Base-by-base conservation (phyloP, 1,140 invertebrate species). In the Drosophila auraria region DNA sequence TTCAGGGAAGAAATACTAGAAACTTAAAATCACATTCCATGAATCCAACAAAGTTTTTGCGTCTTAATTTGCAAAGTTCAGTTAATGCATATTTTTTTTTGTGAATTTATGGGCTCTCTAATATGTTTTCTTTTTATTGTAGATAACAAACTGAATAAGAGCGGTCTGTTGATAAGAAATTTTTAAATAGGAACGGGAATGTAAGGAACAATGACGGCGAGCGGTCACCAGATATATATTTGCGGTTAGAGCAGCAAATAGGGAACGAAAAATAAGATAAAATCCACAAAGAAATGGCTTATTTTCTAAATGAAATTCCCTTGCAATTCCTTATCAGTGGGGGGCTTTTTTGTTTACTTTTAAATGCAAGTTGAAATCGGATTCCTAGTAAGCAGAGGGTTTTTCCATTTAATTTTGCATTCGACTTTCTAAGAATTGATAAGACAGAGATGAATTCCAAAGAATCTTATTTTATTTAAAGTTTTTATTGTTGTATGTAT, bases 281-380 rank as follows among this genome's bases (percentile, higher is more conserved):
- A 53, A 12, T 33, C 6, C 5, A 9, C n/a, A 5, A n/a, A 30
- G 8, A 51, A 53, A 53, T 6, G 1, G 2, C 30, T 33, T 2
- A 5, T 27, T 20, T 51, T 51, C 6, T 9, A 15, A 23, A 25
- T 11, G 14, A 11, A n/a, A 51, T 51, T 27, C 8, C 23, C 0
- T n/a, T 51, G 14, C 27, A 17, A 33, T 36, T 54, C 17, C 53
- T 54, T 36, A 54, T 54, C 53, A 54, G 12, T 23, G 17, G 12
- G 1, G 2, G 2, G 25, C 3, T 11, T 33, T 53, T 53, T 27
- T 40, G 6, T 42, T 42, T 42, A 2, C 14, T 15, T n/a, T 2
- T 5, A n/a, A 15, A 42, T n/a, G 40, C 40, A 42, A n/a, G 54
- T 56, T 56, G 0, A 15, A 36, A 36, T 20, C 0, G 9, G 23